Conservation (phyloP, 2,797 vertebrate genomes). For the Numenius phaeopus region DNA sequence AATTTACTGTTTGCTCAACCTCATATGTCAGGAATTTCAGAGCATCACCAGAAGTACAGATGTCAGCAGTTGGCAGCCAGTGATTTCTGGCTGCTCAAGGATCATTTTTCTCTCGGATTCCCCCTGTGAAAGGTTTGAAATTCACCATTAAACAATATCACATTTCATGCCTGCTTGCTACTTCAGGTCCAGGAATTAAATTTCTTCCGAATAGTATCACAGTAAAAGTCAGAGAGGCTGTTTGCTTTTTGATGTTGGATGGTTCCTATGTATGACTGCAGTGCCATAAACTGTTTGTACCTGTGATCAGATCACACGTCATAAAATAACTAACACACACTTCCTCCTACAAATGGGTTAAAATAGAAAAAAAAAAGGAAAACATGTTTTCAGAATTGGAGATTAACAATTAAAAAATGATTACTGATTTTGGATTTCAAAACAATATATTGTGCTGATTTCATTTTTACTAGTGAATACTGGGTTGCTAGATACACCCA, state of each 20-base stretch:
- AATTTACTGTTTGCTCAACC: slow-evolving; percentile 18
- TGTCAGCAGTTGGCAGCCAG: slow-evolving; percentile 5
- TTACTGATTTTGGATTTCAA: not conserved
- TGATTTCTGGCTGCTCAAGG: slow-evolving; percentile 12
- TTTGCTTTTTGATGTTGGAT: slow-evolving; percentile 52
- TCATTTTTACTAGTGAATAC: not conserved
- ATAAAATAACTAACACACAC: slow-evolving; percentile 37
- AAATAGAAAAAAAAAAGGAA: not conserved
- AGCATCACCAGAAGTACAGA: not conserved
- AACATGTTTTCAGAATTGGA: not conserved
- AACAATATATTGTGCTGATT: not conserved
- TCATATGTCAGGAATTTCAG: slow-evolving; percentile 22
- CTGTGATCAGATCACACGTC: slow-evolving; percentile 60
- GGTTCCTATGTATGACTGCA: slow-evolving; percentile 10
- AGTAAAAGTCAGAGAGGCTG: slow-evolving; percentile 17
- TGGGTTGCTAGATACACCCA: not conserved
- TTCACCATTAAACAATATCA: slow-evolving; percentile 11
- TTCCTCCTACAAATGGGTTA: not conserved
- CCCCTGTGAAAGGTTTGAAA: slow-evolving; percentile 42
- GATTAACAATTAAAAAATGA: not conserved
- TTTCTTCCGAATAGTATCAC: slow-evolving; percentile 8
- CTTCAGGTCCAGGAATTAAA: slow-evolving; percentile 36
- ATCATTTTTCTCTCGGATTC: slow-evolving; percentile 17
- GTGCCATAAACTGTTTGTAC: slow-evolving; percentile 27
- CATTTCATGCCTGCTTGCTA: slow-evolving; percentile 55